Evolutionary conservation across 1,140 invertebrate species (phyloP), one percentile per base, ranked within the genome.

Genomic region (Zaprionus lachaisei): DNA sequence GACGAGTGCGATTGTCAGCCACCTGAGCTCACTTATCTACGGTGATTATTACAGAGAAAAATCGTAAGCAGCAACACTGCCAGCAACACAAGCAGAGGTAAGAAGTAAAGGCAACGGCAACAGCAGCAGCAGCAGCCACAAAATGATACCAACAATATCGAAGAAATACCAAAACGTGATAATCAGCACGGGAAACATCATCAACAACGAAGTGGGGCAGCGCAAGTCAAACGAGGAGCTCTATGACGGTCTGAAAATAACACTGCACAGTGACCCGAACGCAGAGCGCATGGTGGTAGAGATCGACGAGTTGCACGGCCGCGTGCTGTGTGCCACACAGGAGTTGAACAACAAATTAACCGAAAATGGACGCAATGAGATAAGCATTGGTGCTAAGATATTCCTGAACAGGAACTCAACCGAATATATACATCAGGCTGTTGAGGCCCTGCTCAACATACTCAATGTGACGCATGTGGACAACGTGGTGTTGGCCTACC

Each of bases 111-210:
- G 22, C 15, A 22, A 17, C 6, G 4, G 17, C 2, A 24, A 26
- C 17, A 26, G 0, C 20, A 11, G 5, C 20, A 11, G 5, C 65
- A 17, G 12, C 65, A 66, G 44, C 63, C 34, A 54, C 55, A 84
- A 14, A 55, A 92, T 92, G 91, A 90, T 92, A 64, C 83, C 91
- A 57, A 78, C 83, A 76, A 90, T 92, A 77, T 79, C 79, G 62
- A 90, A 84, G 17, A 86, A 90, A 71, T 92, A 78, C 76, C 78
- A 85, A 70, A 81, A 91, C 70, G 73, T 95, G 76, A 94, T 94
- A 73, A 95, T 98, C 68, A 96, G 97, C 82, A 98, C 97, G 38
- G 97, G 97, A 64, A 98, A 98, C 93, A 96, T 98, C 75, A 94
- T 98, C 90, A 96, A 96, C 92, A 87, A 83, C 31, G 97, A 97